These are phyloP conservation scores for Campoletis raptor DNA, from an alignment of 2,888 invertebrate genomes.

Conservation along the genomic window DNA sequence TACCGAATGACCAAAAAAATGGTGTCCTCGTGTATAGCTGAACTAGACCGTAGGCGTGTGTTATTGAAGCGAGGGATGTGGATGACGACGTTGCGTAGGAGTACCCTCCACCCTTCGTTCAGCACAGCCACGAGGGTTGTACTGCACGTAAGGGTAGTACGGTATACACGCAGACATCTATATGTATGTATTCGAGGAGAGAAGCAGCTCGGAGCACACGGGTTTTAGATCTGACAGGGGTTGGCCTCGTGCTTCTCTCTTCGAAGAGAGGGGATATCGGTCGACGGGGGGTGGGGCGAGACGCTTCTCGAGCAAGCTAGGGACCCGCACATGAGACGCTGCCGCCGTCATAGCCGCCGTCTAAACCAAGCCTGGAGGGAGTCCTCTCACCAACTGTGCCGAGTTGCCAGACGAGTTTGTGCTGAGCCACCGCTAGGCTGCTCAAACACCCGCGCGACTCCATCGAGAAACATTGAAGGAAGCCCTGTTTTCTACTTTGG, in stretches of 20 bases:
- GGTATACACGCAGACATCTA: constrained; percentile 2
- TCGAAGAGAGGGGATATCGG: constrained; percentile 75
- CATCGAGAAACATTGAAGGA: constrained; percentile 26
- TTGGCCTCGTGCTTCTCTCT: constrained; percentile 78
- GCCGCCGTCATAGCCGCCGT: constrained; percentile 73
- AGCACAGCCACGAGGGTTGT: constrained; percentile 75
- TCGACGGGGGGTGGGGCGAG: constrained; percentile 72
- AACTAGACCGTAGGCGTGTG: constrained; percentile 65
- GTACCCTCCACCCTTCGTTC: constrained; percentile 77
- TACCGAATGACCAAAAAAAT: constrained; percentile 35
- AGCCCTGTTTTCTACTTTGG: constrained; percentile 31
- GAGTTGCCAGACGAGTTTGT: constrained; percentile 84
- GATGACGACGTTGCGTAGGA: constrained; percentile 82
- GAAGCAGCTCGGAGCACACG: constrained; percentile 77
- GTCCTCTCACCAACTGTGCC: constrained; percentile 65
- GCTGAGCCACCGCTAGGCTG: constrained; percentile 79
- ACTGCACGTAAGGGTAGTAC: constrained; percentile 65
- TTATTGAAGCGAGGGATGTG: constrained; percentile 76
- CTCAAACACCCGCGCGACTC: constrained; percentile 63
- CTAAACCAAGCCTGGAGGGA: constrained; percentile 71
- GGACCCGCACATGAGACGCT: constrained; percentile 66
- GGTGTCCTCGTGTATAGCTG: constrained; percentile 9
- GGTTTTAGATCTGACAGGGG: constrained; percentile 79
- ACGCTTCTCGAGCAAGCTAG: constrained; percentile 67
- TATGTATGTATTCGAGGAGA: constrained; percentile 42